A percentile compares a stretch with the other conserved stretches of the same genome.
These are phyloP conservation scores for Zelostemma sp. DNA, from an alignment of 1,140 invertebrate genomes.

Conservation along the genomic window DNA sequence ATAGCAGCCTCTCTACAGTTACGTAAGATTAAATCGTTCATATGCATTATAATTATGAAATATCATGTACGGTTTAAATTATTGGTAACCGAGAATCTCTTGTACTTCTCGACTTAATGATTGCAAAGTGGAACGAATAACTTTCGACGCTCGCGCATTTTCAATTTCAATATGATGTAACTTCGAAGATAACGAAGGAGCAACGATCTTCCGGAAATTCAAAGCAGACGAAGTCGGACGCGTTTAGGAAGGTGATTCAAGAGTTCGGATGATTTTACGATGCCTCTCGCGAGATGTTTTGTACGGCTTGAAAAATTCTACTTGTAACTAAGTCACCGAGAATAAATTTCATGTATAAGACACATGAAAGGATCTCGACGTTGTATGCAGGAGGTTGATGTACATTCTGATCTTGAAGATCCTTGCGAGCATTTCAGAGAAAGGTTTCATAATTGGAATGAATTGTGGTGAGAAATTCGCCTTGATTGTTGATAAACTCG, in stretches of 20 bases:
- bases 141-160: background rate
- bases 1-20: conserved; percentile 10
- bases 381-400: conserved; percentile 36
- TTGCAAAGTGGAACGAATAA: conserved; percentile 17
- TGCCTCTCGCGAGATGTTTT: conserved; percentile 7
- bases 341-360: conserved; percentile 30
- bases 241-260: too few species aligned
- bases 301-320: conserved; percentile 21
- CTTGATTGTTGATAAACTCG: conserved; percentile 17
- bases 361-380: conserved; percentile 18
- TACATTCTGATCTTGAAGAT: conserved; percentile 30
- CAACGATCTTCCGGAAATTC: too few species aligned
- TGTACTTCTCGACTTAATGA: conserved; percentile 7
- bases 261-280: conserved; percentile 11
- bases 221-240: too few species aligned
- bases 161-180: background rate
- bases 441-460: conserved; percentile 36
- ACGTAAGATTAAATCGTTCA: conserved; percentile 27
- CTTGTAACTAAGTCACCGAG: conserved; percentile 16
- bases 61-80: conserved; percentile 32
- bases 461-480: conserved; percentile 7
- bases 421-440: conserved; percentile 27
- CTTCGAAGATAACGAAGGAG: too few species aligned
- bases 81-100: conserved; percentile 12
- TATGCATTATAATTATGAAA: conserved; percentile 33